A percentile compares a stretch with the other conserved stretches of the same genome.
These are phyloP conservation scores for Drosophila setifemur DNA, from an alignment of 1,140 invertebrate genomes.

Conservation along the genomic window DNA sequence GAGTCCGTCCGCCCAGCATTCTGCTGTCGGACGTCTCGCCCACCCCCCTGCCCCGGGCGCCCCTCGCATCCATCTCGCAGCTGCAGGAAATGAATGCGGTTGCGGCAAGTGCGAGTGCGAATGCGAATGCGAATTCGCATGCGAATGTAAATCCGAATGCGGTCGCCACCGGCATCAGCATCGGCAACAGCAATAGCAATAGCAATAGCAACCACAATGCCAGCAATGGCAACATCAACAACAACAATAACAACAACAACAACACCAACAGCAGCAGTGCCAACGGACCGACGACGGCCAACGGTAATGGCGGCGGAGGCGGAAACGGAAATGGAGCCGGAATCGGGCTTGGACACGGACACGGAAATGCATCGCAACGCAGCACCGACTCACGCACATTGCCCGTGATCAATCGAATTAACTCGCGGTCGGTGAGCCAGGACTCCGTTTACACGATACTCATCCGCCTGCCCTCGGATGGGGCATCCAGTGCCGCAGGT, in stretches of 20 bases:
- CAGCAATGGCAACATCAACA: conserved; percentile 35
- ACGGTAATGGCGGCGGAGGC: conserved; percentile 1
- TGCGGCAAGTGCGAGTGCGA: not conserved
- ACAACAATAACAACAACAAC: conserved; percentile 32
- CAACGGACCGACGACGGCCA: conserved; percentile 2
- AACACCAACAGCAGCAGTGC: conserved; percentile 23
- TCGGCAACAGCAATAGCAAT: conserved; percentile 30
- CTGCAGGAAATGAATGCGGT: conserved; percentile 72
- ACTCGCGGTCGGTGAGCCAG: conserved; percentile 86
- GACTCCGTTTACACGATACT: conserved; percentile 95
- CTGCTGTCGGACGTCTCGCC: conserved; percentile 81
- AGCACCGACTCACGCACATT: conserved; percentile 85
- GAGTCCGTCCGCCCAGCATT: conserved; percentile 76
- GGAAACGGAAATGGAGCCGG: conserved; percentile 34
- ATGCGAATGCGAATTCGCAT: conserved; percentile 2
- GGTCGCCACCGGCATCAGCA: conserved; percentile 14
- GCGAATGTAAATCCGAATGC: not conserved
- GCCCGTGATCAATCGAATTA: conserved; percentile 78
- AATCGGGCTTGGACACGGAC: not conserved
- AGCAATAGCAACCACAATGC: conserved; percentile 24
- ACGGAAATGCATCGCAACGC: conserved; percentile 57
- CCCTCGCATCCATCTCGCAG: conserved; percentile 73
- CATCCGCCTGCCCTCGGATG: conserved; percentile 90
- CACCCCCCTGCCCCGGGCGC: conserved; percentile 70
- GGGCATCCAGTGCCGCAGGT: conserved; percentile 83